Conservation (phyloP, 2,797 vertebrate genomes). For the Hydrophis major region DNA sequence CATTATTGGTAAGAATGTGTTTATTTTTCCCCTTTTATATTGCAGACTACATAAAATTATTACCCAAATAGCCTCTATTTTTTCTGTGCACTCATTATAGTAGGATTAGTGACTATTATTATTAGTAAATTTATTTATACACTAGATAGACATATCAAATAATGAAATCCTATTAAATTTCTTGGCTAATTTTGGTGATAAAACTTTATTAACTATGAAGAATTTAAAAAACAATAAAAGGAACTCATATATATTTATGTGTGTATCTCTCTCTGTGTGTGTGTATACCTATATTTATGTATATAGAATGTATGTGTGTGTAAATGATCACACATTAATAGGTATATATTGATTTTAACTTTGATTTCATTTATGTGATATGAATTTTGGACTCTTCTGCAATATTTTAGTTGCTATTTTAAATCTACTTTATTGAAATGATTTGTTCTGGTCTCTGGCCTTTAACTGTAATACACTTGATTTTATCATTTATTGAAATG, state of each 20-base stretch:
- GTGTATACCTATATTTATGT: background rate
- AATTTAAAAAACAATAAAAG: background rate
- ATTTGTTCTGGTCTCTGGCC: no score
- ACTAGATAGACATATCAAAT: background rate
- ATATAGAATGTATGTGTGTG: background rate
- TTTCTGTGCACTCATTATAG: background rate
- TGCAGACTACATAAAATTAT: background rate
- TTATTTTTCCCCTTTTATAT: background rate
- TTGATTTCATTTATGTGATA: background rate
- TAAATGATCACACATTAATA: background rate
- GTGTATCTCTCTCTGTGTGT: background rate
- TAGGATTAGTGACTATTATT: background rate
- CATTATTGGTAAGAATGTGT: background rate
- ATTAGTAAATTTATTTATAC: background rate
- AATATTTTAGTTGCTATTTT: background rate
- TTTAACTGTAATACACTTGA: no score
- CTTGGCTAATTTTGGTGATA: background rate
- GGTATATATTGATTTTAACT: background rate
- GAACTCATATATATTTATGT: background rate
- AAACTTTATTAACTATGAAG: background rate
- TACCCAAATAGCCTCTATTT: background rate
- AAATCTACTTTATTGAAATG: background rate
- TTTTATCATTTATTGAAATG: background rate
- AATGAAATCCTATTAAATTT: background rate
- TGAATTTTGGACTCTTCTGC: background rate